Evolutionary conservation across 2,113 vertebrate genomes (phyloP), one percentile per base, ranked within the genome.

Genomic region (Sylvicapra grimmia): DNA sequence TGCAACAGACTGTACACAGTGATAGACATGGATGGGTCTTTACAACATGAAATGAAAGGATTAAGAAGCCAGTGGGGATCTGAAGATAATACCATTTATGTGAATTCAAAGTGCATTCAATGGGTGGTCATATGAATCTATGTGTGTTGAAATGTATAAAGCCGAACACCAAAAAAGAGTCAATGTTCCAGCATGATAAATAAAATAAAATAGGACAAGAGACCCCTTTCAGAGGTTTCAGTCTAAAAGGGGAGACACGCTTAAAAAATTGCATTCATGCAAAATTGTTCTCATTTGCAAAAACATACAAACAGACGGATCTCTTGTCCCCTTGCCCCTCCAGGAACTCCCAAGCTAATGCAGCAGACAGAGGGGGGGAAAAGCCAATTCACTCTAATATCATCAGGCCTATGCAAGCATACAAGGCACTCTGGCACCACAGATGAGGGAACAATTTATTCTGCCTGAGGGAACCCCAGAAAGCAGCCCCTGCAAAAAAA

Each of bases 161-260:
- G 36, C 84, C 13, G 33, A 14, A 56, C 27, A 36, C 58, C 36
- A 11, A 27, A 54, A 65, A 84, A 93, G 61, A 31, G 49, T 79
- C 91, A 88, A 4, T 19, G 61, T 93, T 68, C 86, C 36, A 36
- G 15, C 59, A 27, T 63, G 40, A 92, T 44, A 61, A 91, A 95
- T 65, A 87, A 87, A 95, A 87, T 47, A 80, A 95, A 96, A 87
- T 40, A 85, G 93, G 54, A 47, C 33, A 68, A 89, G 53, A 79
- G 91, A 47, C 13, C 21, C n/a, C 53, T 33, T 86, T 68, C 83
- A 84, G 90, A 83, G 61, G 59, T 33, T 44, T 96, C 27, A 1
- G 44, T 88, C 61, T 53, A 40, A 61, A 61, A 86, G 21, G 11
- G 83, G 16, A 97, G 36, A 18, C 19, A 2, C 0, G 9, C 25